Conservation (phyloP, 1,140 invertebrate genomes). For the Micrasema longulum region DNA sequence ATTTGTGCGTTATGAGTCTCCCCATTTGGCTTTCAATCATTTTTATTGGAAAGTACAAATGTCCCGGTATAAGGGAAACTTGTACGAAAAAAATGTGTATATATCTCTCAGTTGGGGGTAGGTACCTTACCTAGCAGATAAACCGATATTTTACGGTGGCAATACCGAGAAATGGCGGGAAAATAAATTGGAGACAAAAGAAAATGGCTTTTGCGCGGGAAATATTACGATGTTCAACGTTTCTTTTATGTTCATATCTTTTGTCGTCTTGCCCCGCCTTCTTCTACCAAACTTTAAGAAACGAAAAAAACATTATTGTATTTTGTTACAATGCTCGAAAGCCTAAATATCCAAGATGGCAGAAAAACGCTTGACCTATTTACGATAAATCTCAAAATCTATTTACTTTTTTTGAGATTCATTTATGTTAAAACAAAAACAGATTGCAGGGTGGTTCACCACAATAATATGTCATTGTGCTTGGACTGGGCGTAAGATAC, state of each 20-base stretch:
- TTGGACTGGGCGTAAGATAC: too few species aligned
- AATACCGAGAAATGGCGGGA: slow-evolving; percentile 52
- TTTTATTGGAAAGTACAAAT: slow-evolving; percentile 48
- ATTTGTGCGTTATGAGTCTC: slow-evolving; percentile 36
- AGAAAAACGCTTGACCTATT: too few species aligned
- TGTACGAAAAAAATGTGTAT: slow-evolving; percentile 28
- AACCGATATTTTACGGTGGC: slow-evolving; percentile 54
- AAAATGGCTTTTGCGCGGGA: slow-evolving; percentile 53
- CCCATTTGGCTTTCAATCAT: slow-evolving; percentile 34
- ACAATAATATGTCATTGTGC: too few species aligned
- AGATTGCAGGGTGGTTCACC: too few species aligned
- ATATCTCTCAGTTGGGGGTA: background rate
- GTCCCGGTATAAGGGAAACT: slow-evolving; percentile 26
- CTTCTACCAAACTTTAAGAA: slow-evolving; percentile 13
- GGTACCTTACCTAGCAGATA: slow-evolving; percentile 42
- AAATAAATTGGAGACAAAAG: slow-evolving; percentile 56
- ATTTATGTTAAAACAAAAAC: too few species aligned
- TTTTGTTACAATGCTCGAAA: too few species aligned
- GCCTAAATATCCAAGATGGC: too few species aligned
- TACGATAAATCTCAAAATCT: too few species aligned
- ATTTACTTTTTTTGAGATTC: too few species aligned
- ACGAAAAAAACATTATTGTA: background rate
- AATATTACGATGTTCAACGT: slow-evolving; percentile 55
- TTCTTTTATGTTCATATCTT: slow-evolving; percentile 43
- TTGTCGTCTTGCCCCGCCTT: background rate